These are phyloP conservation scores for Montipora sp. DNA, from an alignment of 64 coral and sea anemone species.

Conservation along the genomic window DNA sequence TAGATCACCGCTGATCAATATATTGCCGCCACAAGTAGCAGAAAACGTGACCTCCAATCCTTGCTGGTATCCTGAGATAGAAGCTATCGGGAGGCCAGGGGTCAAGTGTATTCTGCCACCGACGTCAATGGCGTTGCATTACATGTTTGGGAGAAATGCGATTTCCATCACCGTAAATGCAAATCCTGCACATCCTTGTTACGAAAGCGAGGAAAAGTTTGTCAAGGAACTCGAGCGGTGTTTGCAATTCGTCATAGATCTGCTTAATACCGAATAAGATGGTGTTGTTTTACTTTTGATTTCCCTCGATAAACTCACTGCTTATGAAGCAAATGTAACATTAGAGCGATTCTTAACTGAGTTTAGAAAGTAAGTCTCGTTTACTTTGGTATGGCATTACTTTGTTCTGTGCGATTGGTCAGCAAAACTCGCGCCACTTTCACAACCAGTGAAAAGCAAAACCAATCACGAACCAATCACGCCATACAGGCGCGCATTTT, in stretches of 20 bases:
- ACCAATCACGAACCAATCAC: no score
- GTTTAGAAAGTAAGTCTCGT: not conserved
- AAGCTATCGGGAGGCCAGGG: conserved; percentile 80
- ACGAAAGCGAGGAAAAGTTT: conserved; percentile 66
- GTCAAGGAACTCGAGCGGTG: conserved; percentile 67
- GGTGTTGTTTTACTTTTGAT: not conserved
- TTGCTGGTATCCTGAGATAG: conserved; percentile 68
- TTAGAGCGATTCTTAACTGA: not conserved
- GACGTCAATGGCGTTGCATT: conserved; percentile 74
- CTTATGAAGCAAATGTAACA: not conserved
- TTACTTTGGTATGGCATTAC: not conserved
- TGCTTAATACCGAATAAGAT: conserved; percentile 50
- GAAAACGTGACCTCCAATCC: conserved; percentile 83
- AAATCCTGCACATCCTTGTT: conserved; percentile 65
- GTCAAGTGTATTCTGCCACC: conserved; percentile 75
- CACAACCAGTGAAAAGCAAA: no score
- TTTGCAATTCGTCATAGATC: conserved; percentile 51
- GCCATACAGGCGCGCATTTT: no score
- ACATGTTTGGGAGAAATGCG: conserved; percentile 65
- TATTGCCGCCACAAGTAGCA: conserved; percentile 62
- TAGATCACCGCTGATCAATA: conserved; percentile 54
- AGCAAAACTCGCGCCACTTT: not conserved
- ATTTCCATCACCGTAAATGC: conserved; percentile 72
- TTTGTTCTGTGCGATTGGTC: not conserved
- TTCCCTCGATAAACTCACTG: not conserved